phyloP scores from a whole-genome alignment of 2,113 vertebrate species.

The Prionailurus bengalensis region DNA sequence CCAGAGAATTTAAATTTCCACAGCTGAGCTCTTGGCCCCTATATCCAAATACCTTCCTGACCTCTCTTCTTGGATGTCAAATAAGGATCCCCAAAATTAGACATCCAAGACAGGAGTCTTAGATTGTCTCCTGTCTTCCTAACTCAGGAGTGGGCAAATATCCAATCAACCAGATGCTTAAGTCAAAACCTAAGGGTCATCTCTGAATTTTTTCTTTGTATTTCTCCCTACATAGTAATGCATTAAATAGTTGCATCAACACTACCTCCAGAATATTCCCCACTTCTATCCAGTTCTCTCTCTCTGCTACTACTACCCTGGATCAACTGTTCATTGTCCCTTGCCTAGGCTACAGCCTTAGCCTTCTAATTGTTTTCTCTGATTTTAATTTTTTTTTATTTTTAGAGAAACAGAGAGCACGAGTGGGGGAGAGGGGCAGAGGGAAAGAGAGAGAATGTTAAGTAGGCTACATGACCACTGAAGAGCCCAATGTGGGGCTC shows the following conservation, averaged over 20 bases:
- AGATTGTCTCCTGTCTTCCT: neutral
- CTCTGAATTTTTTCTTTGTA: neutral
- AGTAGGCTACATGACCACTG: no score
- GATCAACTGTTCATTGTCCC: neutral
- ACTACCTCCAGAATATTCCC: neutral
- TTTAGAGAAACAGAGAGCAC: no score
- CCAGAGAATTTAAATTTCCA: neutral
- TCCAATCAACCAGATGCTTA: neutral
- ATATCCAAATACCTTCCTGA: neutral
- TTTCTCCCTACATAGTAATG: neutral
- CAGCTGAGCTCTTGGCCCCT: neutral
- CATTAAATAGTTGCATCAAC: neutral
- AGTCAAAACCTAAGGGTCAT: neutral
- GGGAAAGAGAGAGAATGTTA: no score
- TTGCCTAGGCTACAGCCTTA: neutral
- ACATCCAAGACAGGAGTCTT: neutral
- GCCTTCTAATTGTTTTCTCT: neutral
- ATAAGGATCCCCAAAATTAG: neutral
- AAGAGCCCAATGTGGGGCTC: no score
- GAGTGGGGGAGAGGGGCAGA: no score
- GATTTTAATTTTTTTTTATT: no score
- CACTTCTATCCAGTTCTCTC: neutral
- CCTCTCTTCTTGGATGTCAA: neutral
- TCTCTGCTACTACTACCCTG: neutral
- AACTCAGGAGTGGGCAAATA: neutral